A percentile compares a stretch with the other conserved stretches of the same genome.
Evolutionary conservation across 2,797 vertebrate species (phyloP).

Genomic region (Girardinus metallicus): DNA sequence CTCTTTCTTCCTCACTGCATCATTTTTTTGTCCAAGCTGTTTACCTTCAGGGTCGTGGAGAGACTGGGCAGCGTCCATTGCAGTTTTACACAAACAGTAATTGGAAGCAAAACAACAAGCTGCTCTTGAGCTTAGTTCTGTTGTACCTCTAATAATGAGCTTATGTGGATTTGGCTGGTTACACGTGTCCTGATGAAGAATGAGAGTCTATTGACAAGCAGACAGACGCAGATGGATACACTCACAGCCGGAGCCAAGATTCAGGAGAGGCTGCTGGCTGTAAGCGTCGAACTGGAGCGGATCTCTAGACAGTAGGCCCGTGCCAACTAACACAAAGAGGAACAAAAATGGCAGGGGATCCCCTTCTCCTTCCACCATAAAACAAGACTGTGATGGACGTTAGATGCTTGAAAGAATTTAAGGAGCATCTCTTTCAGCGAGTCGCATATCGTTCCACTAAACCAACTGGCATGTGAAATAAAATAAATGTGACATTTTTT

Average conservation of each 20-base stretch:
- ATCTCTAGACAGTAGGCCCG: slow-evolving; percentile 37
- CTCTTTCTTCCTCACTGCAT: slow-evolving; percentile 6
- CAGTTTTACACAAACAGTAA: slow-evolving; percentile 42
- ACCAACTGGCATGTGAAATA: background rate
- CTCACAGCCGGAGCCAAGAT: slow-evolving; percentile 59
- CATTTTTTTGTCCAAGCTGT: slow-evolving; percentile 30
- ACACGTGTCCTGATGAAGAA: slow-evolving; percentile 50
- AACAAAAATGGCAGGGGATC: slow-evolving; percentile 62
- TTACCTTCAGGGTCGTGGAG: slow-evolving; percentile 33
- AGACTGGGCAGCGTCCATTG: slow-evolving; percentile 34
- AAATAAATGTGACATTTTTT: background rate
- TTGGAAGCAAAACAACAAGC: slow-evolving; percentile 53
- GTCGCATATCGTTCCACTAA: background rate
- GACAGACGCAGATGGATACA: slow-evolving; percentile 53
- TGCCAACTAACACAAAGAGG: slow-evolving; percentile 49
- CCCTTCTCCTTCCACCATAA: slow-evolving; percentile 16
- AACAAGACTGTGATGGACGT: slow-evolving; percentile 47
- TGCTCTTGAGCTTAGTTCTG: slow-evolving; percentile 58
- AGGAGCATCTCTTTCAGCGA: slow-evolving; percentile 10
- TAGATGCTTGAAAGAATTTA: slow-evolving; percentile 40
- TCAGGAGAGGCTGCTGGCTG: slow-evolving; percentile 56
- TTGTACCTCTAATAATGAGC: slow-evolving; percentile 74
- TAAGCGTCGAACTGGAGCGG: slow-evolving; percentile 38
- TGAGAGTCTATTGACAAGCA: slow-evolving; percentile 66
- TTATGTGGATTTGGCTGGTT: slow-evolving; percentile 71